Evolutionary conservation across 2,113 vertebrate genomes (phyloP), one percentile per base, ranked within the genome.

Genomic region (Terrapene triunguis): DNA sequence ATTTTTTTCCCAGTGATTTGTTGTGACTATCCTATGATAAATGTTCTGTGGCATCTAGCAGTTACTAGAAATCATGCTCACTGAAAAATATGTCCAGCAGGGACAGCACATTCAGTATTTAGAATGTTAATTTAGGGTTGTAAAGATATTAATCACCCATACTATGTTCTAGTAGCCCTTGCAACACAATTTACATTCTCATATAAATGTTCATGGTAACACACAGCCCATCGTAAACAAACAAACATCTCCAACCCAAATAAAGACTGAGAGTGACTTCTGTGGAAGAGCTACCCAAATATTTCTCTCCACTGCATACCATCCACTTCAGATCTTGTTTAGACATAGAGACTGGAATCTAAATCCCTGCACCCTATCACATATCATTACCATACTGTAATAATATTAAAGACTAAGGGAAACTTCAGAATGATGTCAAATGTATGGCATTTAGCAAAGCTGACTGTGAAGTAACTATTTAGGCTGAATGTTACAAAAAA

Each of bases 61-160:
- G 85, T 97, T 95, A 93, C 32, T 88, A 92, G 93, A 92, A 96
- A 92, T 97, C 93, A 97, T 95, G 17, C 32, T 69, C 65, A 69
- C 65, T 69, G 35, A 69, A 69, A 69, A 69, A n/a, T 35, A 35
- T 65, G 35, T 65, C 62, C 7, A 65, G 62, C 8, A 69, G 8
- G 8, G 35, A 69, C 65, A 69, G 35, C 93, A 85, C 9, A 96
- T 51, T 65, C 83, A 92, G 79, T 87, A 83, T 8, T 87, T 65
- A 95, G 93, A 94, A 97, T 97, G 96, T 96, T 72, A 21, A 72
- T 38, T 97, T 97, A 97, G 96, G 88, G 85, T 88, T 93, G 96
- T 95, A 92, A 96, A 97, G 95, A 96, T 91, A 94, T 96, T 97
- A 95, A 97, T 96, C 97, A 95, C 89, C 94, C 94, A 69, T 87